Percentiles rank a stretch among this genome's conserved stretches.
phyloP scores from a whole-genome alignment of 92 coral and sea anemone species.

The Actinostola sp. region DNA sequence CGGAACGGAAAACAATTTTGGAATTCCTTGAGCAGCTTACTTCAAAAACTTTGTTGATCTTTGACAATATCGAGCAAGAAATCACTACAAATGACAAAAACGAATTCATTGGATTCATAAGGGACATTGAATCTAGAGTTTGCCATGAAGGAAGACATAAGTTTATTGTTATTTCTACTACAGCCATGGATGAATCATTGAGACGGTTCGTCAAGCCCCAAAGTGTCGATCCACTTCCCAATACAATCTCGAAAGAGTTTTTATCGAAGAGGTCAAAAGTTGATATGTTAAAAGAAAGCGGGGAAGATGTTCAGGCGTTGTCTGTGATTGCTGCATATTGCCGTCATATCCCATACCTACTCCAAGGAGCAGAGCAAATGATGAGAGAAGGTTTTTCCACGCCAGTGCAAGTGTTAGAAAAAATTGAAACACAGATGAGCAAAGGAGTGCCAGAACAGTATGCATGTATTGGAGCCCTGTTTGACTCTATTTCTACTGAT shows the following conservation, averaged over 20 bases:
- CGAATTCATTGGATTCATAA: constrained; percentile 25
- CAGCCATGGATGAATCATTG: constrained; percentile 13
- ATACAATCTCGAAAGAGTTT: constrained; percentile 17
- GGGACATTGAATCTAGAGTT: constrained; percentile 4
- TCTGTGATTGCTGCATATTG: constrained; percentile 9
- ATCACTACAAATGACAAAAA: constrained; percentile 10
- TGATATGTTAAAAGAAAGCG: not conserved
- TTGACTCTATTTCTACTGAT: constrained; percentile 47
- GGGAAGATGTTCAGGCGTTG: not conserved
- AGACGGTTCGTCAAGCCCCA: constrained; percentile 8
- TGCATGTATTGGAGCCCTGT: constrained; percentile 39
- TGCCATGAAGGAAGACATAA: constrained; percentile 9
- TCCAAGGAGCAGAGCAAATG: constrained; percentile 40
- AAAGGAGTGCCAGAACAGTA: constrained; percentile 17
- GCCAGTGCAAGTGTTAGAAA: constrained; percentile 15
- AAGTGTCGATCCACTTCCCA: constrained; percentile 7
- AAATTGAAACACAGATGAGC: constrained; percentile 28
- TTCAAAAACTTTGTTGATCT: constrained; percentile 29
- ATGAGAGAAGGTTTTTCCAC: constrained; percentile 24
- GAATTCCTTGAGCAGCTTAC: not conserved
- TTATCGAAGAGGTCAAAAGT: constrained; percentile 7
- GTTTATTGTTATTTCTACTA: constrained; percentile 49
- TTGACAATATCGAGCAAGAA: constrained; percentile 71
- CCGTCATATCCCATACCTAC: constrained; percentile 24
- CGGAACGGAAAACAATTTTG: constrained; percentile 12